phyloP scores from a whole-genome alignment of 2,797 vertebrate genomes.

The Notolepis coatsorum region DNA sequence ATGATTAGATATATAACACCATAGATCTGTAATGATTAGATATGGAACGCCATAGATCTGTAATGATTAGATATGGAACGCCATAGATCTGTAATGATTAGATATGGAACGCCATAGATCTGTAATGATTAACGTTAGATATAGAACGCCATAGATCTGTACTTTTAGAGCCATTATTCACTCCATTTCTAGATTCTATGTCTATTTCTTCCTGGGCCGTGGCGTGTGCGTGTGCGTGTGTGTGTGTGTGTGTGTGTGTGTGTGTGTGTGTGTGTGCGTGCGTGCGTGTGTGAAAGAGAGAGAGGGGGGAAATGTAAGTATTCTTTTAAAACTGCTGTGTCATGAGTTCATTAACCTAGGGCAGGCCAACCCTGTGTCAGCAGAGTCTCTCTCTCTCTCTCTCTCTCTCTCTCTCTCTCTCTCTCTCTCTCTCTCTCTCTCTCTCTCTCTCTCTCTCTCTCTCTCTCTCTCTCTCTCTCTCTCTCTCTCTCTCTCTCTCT shows the following conservation, averaged over 20 bases:
- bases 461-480: background rate
- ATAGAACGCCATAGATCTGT: slow-evolving; percentile 19
- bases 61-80: too few species aligned
- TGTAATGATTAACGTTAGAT: too few species aligned
- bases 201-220: background rate
- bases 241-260: background rate
- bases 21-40: too few species aligned
- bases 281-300: background rate
- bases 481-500: background rate
- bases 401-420: background rate
- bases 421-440: background rate
- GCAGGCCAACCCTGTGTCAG: slow-evolving; percentile 4
- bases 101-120: slow-evolving; percentile 11
- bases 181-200: background rate
- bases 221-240: background rate
- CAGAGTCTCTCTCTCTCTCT: background rate
- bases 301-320: background rate
- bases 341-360: slow-evolving; percentile 6
- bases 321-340: slow-evolving; percentile 3
- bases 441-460: background rate
- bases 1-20: too few species aligned
- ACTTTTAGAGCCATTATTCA: slow-evolving; percentile 14
- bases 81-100: too few species aligned
- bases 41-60: too few species aligned
- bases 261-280: slow-evolving; percentile 9